These are phyloP conservation scores for Catharus fuscescens DNA, from an alignment of 2,113 vertebrate species.

Conservation along the genomic window DNA sequence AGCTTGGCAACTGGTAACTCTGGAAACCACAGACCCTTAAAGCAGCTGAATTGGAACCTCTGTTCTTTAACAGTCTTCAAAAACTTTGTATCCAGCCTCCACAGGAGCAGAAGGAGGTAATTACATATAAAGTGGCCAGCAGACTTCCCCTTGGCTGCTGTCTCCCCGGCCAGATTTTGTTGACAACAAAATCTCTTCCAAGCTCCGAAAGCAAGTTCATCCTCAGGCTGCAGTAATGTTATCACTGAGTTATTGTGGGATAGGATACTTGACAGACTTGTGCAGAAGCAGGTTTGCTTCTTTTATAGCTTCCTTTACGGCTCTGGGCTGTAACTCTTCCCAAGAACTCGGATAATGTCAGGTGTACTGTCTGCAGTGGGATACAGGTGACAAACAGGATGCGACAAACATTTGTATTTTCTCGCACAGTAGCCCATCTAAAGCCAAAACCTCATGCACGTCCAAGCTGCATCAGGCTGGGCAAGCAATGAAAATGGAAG, in stretches of 20 bases:
- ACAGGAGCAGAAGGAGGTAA: not conserved
- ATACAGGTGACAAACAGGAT: not conserved
- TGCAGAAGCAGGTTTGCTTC: not conserved
- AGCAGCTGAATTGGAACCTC: not conserved
- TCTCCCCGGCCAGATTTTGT: not conserved
- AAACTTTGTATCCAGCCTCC: not conserved
- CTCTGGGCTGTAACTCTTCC: not conserved
- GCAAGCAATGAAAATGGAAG: not conserved
- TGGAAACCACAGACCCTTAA: not conserved
- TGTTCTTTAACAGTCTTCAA: not conserved
- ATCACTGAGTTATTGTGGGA: not conserved
- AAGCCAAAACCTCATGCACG: not conserved
- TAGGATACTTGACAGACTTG: not conserved
- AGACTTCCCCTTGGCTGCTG: not conserved
- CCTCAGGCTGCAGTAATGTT: not conserved
- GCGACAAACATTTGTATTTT: not conserved
- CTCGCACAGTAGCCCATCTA: fast-evolving
- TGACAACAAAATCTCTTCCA: not conserved
- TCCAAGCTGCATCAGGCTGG: not conserved
- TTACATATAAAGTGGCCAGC: not conserved
- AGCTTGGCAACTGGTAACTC: not conserved
- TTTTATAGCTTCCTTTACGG: not conserved
- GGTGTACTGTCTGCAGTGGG: not conserved
- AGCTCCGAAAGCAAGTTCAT: not conserved
- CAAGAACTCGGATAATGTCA: fast-evolving